A percentile compares a stretch with the other conserved stretches of the same genome.
Evolutionary conservation across 2,888 invertebrate genomes (phyloP).

Genomic region (Andrena dorsata): DNA sequence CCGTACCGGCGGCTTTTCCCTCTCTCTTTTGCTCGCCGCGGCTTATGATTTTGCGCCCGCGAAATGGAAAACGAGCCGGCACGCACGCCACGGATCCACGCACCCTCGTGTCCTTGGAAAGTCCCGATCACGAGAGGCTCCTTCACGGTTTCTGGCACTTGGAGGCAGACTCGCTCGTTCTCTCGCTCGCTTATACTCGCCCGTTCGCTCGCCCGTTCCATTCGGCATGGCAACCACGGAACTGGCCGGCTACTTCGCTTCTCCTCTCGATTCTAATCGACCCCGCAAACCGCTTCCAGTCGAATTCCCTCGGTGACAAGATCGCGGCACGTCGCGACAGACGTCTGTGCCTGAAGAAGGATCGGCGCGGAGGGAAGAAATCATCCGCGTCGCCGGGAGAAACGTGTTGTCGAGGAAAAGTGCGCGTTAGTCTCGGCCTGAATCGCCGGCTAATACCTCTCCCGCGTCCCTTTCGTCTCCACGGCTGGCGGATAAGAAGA

Average conservation of each 20-base stretch:
- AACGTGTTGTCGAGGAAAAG: slow-evolving; percentile 83
- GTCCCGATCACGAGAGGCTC: slow-evolving; percentile 68
- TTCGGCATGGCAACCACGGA: slow-evolving; percentile 63
- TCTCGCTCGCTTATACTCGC: background rate
- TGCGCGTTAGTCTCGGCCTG: slow-evolving; percentile 85
- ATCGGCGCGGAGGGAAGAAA: slow-evolving; percentile 61
- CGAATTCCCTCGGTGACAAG: background rate
- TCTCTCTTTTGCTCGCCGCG: slow-evolving; percentile 24
- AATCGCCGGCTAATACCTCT: slow-evolving; percentile 83
- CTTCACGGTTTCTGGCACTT: slow-evolving; percentile 79
- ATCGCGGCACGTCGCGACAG: no score
- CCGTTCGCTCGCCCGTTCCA: slow-evolving; percentile 7
- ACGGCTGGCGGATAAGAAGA: slow-evolving; percentile 48
- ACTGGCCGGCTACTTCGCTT: slow-evolving; percentile 25
- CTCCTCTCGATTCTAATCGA: slow-evolving; percentile 36
- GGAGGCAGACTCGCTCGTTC: slow-evolving; percentile 18
- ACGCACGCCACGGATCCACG: slow-evolving; percentile 59
- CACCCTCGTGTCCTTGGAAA: slow-evolving; percentile 74
- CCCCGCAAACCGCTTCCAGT: background rate
- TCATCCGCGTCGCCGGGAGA: slow-evolving; percentile 72
- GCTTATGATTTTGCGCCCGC: slow-evolving; percentile 62
- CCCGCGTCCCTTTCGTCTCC: slow-evolving; percentile 64
- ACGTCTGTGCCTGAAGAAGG: background rate
- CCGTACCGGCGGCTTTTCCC: slow-evolving; percentile 46
- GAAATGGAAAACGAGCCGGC: slow-evolving; percentile 68